Base-by-base conservation (phyloP, 2,888 invertebrate genomes). In the Drosophila falleni region DNA sequence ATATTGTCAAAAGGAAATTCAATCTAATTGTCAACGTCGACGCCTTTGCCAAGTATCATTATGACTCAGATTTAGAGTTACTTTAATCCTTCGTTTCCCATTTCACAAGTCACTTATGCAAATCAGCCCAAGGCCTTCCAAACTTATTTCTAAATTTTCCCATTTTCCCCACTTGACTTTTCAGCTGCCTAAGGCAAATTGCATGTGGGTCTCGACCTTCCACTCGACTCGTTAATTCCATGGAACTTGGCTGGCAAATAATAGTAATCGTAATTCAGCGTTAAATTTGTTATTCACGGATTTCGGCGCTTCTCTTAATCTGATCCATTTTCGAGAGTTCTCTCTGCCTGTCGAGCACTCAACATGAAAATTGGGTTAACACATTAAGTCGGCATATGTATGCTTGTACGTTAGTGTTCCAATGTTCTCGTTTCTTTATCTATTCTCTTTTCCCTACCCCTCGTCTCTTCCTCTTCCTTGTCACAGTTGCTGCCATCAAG, bases 291-390 rank as follows among this genome's bases (percentile, higher is more conserved):
- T 74, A 63, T 68, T 64, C 66, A 64, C 51, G 69, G 51, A 65
- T 64, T 71, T 66, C 53, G 73, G 39, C 46, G 59, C 66, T 62
- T 67, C 44, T 65, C 47, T 66, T 44, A 74, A 77, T 77, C 77
- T 47, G 79, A 79, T 74, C 60, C 55, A 56, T 47, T 39, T 50
- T 53, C 41, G 16, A 35, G 23, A 10, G 6, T 29, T 50, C 31
- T 15, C 61, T 11, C 19, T 39, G 61, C 53, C 49, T 16, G 66
- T 54, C 61, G 49, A 50, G 35, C 13, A 72, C 64, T 74, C 71
- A 49, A 68, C 78, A 71, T 59, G 80, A 82, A 83, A 84, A 88
- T 86, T 84, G 84, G 84, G 84, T 86, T 84, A 84, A 78, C 88
- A 86, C 88, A 88, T 84, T 86, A 72, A 72, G 71, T 60, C 37